These are phyloP conservation scores for Clostera curtula DNA, from an alignment of 2,888 invertebrate genomes.

Conservation along the genomic window DNA sequence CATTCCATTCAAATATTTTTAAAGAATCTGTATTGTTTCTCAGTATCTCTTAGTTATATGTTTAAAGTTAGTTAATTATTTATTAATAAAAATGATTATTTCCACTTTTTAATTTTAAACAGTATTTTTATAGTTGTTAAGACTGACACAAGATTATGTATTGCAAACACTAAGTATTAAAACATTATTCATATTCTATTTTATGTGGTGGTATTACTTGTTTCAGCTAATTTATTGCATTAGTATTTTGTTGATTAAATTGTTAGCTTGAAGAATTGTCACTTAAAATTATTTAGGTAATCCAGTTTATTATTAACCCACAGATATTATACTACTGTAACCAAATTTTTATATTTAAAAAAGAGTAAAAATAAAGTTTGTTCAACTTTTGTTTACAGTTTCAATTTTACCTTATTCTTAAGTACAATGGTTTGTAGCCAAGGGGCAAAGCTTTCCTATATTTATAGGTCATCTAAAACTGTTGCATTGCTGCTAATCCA, in stretches of 20 bases:
- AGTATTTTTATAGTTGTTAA: slow-evolving; percentile 68
- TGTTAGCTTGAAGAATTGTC: slow-evolving; percentile 44
- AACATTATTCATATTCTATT: slow-evolving; percentile 43
- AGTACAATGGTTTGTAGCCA: too few species aligned
- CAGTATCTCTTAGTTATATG: slow-evolving; percentile 35
- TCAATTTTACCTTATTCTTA: not conserved
- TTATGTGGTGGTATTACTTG: slow-evolving; percentile 56
- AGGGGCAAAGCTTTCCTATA: too few species aligned
- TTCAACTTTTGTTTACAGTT: slow-evolving; percentile 38
- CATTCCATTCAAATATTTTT: slow-evolving; percentile 51
- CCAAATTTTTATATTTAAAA: slow-evolving; percentile 60
- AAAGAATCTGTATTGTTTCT: slow-evolving; percentile 41
- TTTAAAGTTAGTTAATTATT: slow-evolving; percentile 22
- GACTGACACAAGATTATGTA: slow-evolving; percentile 67
- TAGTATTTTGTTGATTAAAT: slow-evolving; percentile 37
- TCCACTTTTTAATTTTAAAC: slow-evolving; percentile 47
- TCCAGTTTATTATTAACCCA: slow-evolving; percentile 53
- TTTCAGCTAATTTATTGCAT: slow-evolving; percentile 44
- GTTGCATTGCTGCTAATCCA: slow-evolving; percentile 5
- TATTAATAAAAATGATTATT: slow-evolving; percentile 30
- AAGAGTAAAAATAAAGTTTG: slow-evolving; percentile 57
- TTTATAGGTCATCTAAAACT: too few species aligned
- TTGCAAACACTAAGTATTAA: slow-evolving; percentile 63
- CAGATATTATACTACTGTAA: slow-evolving; percentile 58
- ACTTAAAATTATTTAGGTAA: slow-evolving; percentile 45